Conservation (phyloP, 1,140 invertebrate species). For the Bombus superbus region DNA sequence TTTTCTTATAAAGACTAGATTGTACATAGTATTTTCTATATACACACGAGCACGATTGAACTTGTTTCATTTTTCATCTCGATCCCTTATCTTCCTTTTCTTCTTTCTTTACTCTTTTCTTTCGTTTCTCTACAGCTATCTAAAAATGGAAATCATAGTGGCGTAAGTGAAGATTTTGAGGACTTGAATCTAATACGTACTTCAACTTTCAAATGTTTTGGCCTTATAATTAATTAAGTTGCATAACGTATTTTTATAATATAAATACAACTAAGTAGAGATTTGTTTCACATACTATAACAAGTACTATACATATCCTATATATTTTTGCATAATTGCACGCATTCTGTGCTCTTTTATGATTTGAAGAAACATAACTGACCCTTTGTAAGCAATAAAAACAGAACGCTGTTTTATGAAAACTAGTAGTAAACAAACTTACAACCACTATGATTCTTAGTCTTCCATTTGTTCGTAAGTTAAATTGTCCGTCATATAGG, state of each 20-base stretch:
- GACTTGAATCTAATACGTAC: background rate
- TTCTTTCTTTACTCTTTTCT: no score
- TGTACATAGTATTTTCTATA: constrained; percentile 44
- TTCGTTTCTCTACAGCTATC: background rate
- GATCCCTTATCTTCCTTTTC: background rate
- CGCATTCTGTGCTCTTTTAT: background rate
- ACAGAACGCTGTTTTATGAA: no score
- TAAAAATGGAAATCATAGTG: background rate
- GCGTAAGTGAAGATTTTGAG: background rate
- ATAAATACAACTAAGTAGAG: no score
- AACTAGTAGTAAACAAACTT: background rate
- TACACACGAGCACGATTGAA: constrained; percentile 49
- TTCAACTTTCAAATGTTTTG: no score
- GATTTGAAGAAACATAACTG: background rate
- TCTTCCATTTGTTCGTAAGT: background rate
- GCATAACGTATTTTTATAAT: background rate
- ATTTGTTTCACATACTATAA: no score
- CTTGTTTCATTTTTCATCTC: background rate
- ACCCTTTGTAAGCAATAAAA: background rate
- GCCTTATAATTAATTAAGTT: background rate
- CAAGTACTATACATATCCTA: background rate
- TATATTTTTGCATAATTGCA: background rate
- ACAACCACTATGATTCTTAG: background rate
- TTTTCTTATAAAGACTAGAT: constrained; percentile 31
- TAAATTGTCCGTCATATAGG: background rate